These are phyloP conservation scores for Pemphigus obesinymphae DNA, from an alignment of 1,140 invertebrate genomes.

Conservation along the genomic window DNA sequence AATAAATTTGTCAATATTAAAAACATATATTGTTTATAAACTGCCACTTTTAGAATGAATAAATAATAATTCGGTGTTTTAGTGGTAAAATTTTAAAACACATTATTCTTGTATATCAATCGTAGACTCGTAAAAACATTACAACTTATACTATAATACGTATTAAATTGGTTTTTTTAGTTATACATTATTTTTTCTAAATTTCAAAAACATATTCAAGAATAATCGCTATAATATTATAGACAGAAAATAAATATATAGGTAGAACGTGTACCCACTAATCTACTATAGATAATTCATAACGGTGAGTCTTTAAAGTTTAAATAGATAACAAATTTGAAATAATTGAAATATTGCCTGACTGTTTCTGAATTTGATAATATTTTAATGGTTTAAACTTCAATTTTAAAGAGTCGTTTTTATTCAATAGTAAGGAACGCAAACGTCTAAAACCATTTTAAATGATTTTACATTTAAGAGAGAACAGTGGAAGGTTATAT, in stretches of 20 bases:
- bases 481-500: no score
- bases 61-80: conserved; percentile 24
- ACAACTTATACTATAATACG: background rate
- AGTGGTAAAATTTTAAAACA: conserved; percentile 3
- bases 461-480: background rate
- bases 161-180: background rate
- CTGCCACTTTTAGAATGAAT: background rate
- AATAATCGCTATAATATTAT: no score
- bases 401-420: no score
- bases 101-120: background rate
- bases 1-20: background rate
- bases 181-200: background rate
- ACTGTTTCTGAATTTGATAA: no score
- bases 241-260: background rate
- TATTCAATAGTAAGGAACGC: no score
- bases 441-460: background rate
- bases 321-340: no score
- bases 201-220: background rate
- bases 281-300: background rate
- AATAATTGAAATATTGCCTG: no score
- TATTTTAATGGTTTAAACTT: no score
- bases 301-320: background rate
- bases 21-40: background rate
- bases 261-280: background rate
- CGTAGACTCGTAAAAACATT: background rate